Conservation (phyloP, 1,140 invertebrate genomes). For the Paramacrobiotus metropolitanus region DNA sequence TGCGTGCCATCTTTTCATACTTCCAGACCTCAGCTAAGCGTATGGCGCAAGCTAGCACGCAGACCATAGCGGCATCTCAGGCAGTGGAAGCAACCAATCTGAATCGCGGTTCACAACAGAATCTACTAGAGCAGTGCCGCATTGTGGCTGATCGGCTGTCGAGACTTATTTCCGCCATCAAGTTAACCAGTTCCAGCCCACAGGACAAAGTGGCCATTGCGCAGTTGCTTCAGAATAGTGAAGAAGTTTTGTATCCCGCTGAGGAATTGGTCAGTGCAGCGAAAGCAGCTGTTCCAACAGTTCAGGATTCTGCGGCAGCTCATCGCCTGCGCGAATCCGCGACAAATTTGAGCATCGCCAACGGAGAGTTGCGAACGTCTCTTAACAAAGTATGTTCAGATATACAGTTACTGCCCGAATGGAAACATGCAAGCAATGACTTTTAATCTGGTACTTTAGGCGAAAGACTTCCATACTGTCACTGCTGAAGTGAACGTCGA, state of each 20-base stretch:
- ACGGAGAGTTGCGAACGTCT: not conserved
- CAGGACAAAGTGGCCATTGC: conserved; percentile 48
- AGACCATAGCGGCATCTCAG: conserved; percentile 36
- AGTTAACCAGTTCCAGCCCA: conserved; percentile 41
- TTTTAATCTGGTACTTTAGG: no score
- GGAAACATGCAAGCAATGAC: no score
- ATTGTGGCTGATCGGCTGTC: conserved; percentile 54
- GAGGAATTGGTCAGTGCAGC: conserved; percentile 38
- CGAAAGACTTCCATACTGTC: not conserved
- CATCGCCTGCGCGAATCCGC: conserved; percentile 17
- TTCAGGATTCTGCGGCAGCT: conserved; percentile 49
- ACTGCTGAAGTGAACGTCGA: conserved; percentile 25
- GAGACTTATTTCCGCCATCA: conserved; percentile 49
- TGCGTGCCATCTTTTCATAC: conserved; percentile 59
- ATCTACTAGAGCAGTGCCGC: conserved; percentile 48
- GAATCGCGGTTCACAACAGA: conserved; percentile 39
- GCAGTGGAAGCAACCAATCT: conserved; percentile 41
- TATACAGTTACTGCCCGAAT: not conserved
- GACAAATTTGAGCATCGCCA: not conserved
- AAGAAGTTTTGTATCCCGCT: conserved; percentile 48
- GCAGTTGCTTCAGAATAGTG: conserved; percentile 58
- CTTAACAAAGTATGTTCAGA: no score
- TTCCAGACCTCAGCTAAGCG: conserved; percentile 43
- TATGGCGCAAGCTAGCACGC: conserved; percentile 11
- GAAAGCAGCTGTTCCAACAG: conserved; percentile 56